These are phyloP conservation scores for Melinopterus prodromus DNA, from an alignment of 2,888 invertebrate species.

Conservation along the genomic window DNA sequence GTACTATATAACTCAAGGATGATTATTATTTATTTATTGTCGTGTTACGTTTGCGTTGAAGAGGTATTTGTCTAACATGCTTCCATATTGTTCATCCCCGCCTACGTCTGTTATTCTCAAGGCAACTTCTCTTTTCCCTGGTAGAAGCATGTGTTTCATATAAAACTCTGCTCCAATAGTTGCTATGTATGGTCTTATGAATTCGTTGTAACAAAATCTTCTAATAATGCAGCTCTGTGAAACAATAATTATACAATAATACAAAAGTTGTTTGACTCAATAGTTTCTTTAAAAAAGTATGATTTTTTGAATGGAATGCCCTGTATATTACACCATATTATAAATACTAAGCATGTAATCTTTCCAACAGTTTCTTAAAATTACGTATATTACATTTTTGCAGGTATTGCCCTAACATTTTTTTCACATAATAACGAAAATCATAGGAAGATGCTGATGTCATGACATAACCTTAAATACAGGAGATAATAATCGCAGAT, in stretches of 20 bases:
- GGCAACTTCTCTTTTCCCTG: conserved; percentile 67
- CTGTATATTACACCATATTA: too few species aligned
- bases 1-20: neutral
- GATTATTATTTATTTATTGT: neutral
- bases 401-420: too few species aligned
- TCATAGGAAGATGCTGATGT: too few species aligned
- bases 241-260: conserved; percentile 11
- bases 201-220: conserved; percentile 74
- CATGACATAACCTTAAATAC: too few species aligned
- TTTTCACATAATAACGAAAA: too few species aligned
- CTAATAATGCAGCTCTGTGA: conserved; percentile 69
- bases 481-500: too few species aligned
- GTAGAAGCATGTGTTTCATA: conserved; percentile 68
- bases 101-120: conserved; percentile 87
- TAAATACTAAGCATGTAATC: too few species aligned
- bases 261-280: neutral
- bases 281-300: too few species aligned
- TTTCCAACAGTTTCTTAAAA: too few species aligned
- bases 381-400: too few species aligned
- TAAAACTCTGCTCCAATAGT: conserved; percentile 79
- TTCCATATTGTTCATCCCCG: conserved; percentile 77
- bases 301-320: too few species aligned
- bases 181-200: conserved; percentile 67
- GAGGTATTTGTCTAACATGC: conserved; percentile 81
- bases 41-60: conserved; percentile 73